phyloP scores from a whole-genome alignment of 2,113 vertebrate genomes.

The Maccullochella peelii region DNA sequence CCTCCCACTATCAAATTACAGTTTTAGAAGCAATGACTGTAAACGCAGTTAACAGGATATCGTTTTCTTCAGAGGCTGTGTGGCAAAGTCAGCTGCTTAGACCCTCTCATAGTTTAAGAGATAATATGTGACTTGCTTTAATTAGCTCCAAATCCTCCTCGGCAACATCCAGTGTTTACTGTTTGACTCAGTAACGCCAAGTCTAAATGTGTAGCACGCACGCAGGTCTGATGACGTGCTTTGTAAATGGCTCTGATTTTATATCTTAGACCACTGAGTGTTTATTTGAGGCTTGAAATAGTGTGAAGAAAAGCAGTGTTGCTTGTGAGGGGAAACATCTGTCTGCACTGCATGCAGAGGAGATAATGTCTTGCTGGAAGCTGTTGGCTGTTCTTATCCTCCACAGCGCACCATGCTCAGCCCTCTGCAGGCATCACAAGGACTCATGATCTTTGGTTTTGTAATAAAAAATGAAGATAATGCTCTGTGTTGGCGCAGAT shows the following conservation, averaged over 20 bases:
- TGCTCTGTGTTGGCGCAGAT: background rate
- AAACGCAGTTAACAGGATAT: background rate
- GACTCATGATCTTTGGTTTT: background rate
- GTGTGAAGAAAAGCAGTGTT: background rate
- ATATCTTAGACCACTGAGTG: background rate
- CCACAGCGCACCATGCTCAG: background rate
- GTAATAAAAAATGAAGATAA: background rate
- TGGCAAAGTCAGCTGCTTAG: constrained; percentile 20
- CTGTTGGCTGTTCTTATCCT: background rate
- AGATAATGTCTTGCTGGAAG: constrained; percentile 6
- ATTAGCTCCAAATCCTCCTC: constrained; percentile 52
- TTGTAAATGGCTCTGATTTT: background rate
- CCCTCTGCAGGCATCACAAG: background rate
- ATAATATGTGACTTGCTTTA: constrained; percentile 47
- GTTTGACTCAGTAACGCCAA: constrained; percentile 4
- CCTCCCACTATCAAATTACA: background rate
- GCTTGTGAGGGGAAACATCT: constrained; percentile 1
- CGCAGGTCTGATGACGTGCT: background rate
- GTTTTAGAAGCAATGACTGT: background rate
- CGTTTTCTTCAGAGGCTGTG: background rate
- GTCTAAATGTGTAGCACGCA: background rate
- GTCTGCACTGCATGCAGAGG: background rate
- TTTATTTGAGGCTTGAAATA: background rate
- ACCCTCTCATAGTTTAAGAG: constrained; percentile 4
- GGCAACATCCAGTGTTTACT: constrained; percentile 25